Conservation (phyloP, 2,797 vertebrate species). For the Sarcoramphus papa region DNA sequence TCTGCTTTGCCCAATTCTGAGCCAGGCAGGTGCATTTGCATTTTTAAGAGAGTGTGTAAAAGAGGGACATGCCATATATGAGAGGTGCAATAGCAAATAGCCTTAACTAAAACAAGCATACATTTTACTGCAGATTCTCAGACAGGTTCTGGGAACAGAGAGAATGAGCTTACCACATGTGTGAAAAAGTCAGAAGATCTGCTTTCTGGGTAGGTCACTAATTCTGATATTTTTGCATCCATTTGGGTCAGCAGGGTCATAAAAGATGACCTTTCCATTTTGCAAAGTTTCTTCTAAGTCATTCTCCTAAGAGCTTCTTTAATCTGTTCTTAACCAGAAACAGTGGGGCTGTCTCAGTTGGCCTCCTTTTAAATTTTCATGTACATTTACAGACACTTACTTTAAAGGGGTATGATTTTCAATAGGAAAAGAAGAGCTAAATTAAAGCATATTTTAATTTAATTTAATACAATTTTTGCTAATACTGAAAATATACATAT, state of each 20-base stretch:
- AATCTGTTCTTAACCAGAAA: conserved; percentile 7
- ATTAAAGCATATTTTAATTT: conserved; percentile 8
- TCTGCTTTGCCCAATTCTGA: background rate
- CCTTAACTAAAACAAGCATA: background rate
- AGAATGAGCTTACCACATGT: background rate
- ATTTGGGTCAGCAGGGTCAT: conserved; percentile 46
- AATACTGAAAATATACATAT: background rate
- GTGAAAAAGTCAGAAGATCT: background rate
- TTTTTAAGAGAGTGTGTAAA: background rate
- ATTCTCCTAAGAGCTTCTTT: conserved; percentile 21
- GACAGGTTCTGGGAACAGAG: background rate
- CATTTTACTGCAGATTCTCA: background rate
- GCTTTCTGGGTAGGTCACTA: background rate
- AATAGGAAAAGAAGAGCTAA: background rate
- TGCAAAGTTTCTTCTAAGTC: conserved; percentile 45
- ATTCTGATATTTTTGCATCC: conserved; percentile 33
- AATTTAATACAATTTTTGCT: background rate
- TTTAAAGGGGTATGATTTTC: background rate
- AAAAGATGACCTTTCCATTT: conserved; percentile 25
- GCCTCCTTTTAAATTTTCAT: background rate
- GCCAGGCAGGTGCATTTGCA: background rate
- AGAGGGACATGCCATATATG: background rate
- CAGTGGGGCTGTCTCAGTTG: conserved; percentile 5
- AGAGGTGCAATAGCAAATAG: background rate
- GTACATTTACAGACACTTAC: background rate